These are phyloP conservation scores for Arenaria interpres DNA, from an alignment of 2,113 vertebrate genomes.

Conservation along the genomic window DNA sequence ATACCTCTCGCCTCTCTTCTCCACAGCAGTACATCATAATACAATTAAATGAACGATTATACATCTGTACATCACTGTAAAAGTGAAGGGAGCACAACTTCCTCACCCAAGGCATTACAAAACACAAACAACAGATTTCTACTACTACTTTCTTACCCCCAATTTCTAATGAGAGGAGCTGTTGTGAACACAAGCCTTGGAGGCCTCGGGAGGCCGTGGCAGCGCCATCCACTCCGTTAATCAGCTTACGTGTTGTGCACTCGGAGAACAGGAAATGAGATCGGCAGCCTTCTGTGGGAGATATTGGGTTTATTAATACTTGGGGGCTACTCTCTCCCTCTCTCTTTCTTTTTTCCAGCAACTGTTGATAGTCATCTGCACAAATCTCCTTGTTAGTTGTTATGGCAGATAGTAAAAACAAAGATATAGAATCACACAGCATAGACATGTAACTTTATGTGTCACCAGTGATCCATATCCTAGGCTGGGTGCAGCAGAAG, in stretches of 20 bases:
- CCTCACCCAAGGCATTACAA: background rate
- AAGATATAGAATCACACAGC: background rate
- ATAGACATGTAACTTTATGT: background rate
- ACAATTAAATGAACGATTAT: background rate
- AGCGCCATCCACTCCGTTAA: background rate
- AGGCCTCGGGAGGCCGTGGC: background rate
- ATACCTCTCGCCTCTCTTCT: background rate
- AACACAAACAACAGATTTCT: conserved; percentile 28
- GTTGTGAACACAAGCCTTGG: background rate
- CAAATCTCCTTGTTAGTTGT: conserved; percentile 13
- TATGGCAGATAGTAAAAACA: conserved; percentile 33
- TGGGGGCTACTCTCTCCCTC: background rate
- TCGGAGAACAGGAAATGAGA: background rate
- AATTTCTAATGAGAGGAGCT: background rate
- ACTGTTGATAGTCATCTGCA: conserved; percentile 11
- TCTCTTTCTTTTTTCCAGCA: background rate
- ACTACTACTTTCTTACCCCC: background rate
- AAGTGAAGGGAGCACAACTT: background rate
- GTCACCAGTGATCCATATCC: conserved; percentile 28
- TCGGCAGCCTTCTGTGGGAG: background rate
- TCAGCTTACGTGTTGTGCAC: background rate
- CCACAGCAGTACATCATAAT: background rate
- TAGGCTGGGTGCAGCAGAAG: conserved; percentile 1
- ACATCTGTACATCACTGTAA: background rate
- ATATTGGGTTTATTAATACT: background rate